Evolutionary conservation across 2,888 invertebrate genomes (phyloP), one percentile per base, ranked within the genome.

Genomic region (Erebia palarica): DNA sequence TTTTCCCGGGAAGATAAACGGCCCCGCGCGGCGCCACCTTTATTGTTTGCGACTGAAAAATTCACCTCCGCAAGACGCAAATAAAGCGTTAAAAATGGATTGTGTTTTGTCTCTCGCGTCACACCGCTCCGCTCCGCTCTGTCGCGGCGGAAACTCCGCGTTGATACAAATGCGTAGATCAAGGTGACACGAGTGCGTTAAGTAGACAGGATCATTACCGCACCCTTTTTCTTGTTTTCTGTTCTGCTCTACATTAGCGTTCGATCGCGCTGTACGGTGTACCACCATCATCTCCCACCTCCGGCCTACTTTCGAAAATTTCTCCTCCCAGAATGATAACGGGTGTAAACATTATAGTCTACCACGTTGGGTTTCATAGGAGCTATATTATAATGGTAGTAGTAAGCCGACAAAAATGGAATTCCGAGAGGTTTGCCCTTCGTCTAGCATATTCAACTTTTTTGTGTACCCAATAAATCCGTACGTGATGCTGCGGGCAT

Each of bases 1-100:
- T 63, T 63, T 63, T 49, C 63, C 63, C 63, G 49, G 21, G 63
- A 49, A 21, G 63, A 49, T 49, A 21, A 49, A 49, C 63, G 63
- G 47, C 63, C 63, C 63, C 63, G 63, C 49, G 21, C 63, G 63
- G 63, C 63, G 63, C 63, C 63, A 16, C 18, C 63, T 47, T 63
- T 63, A 63, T 63, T 63, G 63, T 63, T 63, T 63, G 49, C 14
- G 63, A 63, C 63, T 63, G 63, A 63, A 63, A 63, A 63, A 63
- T 63, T 63, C 49, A 63, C 49, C 61, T 47, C 21, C 13, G 63
- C 63, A 47, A 21, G 47, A 18, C 16, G 63, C 49, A 63, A 63
- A 49, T 63, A 63, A 49, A 63, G 63, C 49, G 63, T 49, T 49
- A 13, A 49, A 18, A 63, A 63, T 63, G 49, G 63, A 63, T 63